A percentile compares a stretch with the other conserved stretches of the same genome.
These are phyloP conservation scores for Arnoldichthys spilopterus DNA, from an alignment of 2,797 vertebrate genomes.

Conservation along the genomic window DNA sequence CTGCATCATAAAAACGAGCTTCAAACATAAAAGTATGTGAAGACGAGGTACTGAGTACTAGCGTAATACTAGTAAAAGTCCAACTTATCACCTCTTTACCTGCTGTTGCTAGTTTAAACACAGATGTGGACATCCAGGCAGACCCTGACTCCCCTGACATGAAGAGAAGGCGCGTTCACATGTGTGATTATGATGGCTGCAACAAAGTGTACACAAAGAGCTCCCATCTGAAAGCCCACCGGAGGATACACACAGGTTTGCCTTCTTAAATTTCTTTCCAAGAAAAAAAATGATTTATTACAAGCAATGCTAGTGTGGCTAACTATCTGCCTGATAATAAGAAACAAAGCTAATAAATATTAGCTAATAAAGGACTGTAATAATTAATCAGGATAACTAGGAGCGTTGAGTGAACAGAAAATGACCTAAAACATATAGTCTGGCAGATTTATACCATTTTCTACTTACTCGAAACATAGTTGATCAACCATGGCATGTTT, in stretches of 20 bases:
- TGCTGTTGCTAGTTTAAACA: constrained; percentile 50
- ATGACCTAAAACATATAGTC: too few species aligned
- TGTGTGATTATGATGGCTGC: constrained; percentile 96
- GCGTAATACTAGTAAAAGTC: background rate
- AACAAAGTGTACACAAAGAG: constrained; percentile 99
- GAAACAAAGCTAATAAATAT: background rate
- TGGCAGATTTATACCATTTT: too few species aligned
- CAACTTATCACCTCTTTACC: too few species aligned
- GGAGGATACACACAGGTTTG: constrained; percentile 95
- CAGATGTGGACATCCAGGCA: constrained; percentile 70
- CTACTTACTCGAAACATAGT: too few species aligned
- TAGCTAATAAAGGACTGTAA: background rate
- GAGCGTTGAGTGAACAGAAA: too few species aligned
- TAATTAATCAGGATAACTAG: too few species aligned
- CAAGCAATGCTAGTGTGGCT: background rate
- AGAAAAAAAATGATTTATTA: background rate
- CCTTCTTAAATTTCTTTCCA: background rate
- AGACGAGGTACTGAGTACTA: background rate
- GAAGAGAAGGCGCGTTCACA: constrained; percentile 92
- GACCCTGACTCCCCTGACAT: constrained; percentile 85
- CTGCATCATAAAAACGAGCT: too few species aligned
- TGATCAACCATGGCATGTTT: too few species aligned
- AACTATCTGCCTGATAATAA: too few species aligned
- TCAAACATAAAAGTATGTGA: background rate
- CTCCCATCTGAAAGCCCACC: constrained; percentile 95